These are phyloP conservation scores for Neostethus bicornis DNA, from an alignment of 2,797 vertebrate species.

Conservation along the genomic window DNA sequence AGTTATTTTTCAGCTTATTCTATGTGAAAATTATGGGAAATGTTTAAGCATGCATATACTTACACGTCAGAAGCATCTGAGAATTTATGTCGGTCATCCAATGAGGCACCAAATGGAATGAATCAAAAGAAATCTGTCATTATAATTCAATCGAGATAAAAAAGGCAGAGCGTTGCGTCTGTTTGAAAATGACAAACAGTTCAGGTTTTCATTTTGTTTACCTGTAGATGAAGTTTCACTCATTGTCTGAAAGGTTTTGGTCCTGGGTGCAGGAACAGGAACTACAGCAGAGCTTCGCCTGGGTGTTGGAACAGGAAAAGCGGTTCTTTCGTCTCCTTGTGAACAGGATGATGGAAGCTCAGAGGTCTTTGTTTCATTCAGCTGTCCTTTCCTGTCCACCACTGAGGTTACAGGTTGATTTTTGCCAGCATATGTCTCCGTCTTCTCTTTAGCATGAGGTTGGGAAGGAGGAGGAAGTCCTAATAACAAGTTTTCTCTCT, in stretches of 20 bases:
- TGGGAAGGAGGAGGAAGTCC: slow-evolving; percentile 6
- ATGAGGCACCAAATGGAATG: slow-evolving; percentile 28
- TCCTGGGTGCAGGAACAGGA: slow-evolving; percentile 50
- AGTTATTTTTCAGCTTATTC: not conserved
- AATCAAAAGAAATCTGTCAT: slow-evolving; percentile 4
- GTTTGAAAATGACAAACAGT: not conserved
- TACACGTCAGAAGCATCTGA: slow-evolving; percentile 34
- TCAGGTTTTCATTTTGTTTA: slow-evolving; percentile 8
- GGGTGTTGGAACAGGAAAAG: slow-evolving; percentile 37
- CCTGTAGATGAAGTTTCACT: slow-evolving; percentile 33
- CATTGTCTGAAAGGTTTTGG: slow-evolving; percentile 13
- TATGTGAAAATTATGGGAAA: not conserved
- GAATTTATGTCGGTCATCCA: slow-evolving; percentile 11
- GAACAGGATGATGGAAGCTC: not conserved
- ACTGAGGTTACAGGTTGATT: not conserved
- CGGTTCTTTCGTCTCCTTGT: slow-evolving; percentile 10
- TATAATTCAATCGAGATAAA: slow-evolving; percentile 1
- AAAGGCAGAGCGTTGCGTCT: not conserved
- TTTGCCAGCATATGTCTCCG: not conserved
- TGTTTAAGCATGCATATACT: slow-evolving; percentile 31
- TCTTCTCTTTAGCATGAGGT: not conserved
- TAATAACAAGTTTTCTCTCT: slow-evolving; percentile 2
- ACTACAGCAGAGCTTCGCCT: slow-evolving; percentile 15
- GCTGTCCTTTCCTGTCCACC: not conserved
- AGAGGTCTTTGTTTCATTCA: not conserved